Percentiles rank a stretch among this genome's conserved stretches.
Conservation (phyloP, 1,140 invertebrate genomes). For the roundworm (Caenorhabditis elegans) region DNA sequence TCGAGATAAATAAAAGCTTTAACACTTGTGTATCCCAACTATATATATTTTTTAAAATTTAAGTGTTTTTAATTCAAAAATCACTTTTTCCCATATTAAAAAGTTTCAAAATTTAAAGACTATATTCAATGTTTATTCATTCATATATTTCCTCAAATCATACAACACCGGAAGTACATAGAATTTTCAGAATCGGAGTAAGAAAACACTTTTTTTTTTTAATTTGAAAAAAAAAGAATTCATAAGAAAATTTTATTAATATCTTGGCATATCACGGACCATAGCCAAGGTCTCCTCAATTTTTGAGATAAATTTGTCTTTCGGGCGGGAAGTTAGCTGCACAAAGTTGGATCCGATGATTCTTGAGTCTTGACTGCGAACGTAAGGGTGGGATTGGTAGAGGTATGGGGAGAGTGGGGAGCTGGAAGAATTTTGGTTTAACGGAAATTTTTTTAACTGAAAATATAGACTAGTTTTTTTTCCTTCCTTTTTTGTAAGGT, state of each 20-base stretch:
- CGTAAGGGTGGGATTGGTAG: constrained; percentile 50
- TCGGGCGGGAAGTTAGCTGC: constrained; percentile 41
- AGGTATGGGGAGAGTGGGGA: constrained; percentile 52
- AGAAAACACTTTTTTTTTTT: no score
- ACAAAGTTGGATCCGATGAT: constrained; percentile 53
- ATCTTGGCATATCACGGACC: constrained; percentile 50
- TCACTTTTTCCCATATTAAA: no score
- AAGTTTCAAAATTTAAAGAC: neutral
- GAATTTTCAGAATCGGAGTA: neutral
- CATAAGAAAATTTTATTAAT: neutral
- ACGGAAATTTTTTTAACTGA: neutral
- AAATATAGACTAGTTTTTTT: no score
- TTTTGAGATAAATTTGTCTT: constrained; percentile 51
- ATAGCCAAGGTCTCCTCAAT: constrained; percentile 48
- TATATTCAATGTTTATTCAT: neutral
- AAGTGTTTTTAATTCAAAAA: no score
- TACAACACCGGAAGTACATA: constrained; percentile 6
- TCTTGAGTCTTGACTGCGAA: constrained; percentile 48
- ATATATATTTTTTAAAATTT: no score
- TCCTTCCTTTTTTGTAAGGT: no score
- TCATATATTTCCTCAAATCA: no score
- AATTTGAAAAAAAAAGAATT: neutral
- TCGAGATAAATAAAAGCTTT: no score
- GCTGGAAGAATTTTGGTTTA: constrained; percentile 17
- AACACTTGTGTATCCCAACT: no score